phyloP scores from a whole-genome alignment of 2,888 invertebrate genomes.

The Nasonovia ribisnigri region DNA sequence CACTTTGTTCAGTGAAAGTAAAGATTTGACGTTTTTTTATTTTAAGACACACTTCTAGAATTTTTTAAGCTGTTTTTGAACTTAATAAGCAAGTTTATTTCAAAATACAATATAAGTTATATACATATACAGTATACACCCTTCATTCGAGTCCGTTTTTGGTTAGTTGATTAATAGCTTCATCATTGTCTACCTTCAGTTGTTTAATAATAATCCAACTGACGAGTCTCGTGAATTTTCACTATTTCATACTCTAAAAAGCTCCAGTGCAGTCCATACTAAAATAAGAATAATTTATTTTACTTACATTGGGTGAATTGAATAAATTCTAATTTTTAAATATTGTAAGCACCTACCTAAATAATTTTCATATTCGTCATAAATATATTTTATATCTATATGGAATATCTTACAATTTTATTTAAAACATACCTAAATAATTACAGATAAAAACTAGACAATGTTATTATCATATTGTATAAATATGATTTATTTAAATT shows the following conservation, averaged over 20 bases:
- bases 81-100: background rate
- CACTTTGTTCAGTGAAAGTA: background rate
- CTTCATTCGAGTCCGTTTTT: conserved; percentile 38
- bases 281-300: conserved; percentile 45
- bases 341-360: background rate
- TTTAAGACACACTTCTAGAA: background rate
- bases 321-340: background rate
- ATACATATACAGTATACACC: background rate
- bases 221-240: conserved; percentile 33
- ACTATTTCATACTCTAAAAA: background rate
- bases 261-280: background rate
- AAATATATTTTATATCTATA: background rate
- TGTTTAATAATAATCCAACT: conserved; percentile 57
- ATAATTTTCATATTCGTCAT: too few species aligned
- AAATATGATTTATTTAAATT: background rate
- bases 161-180: conserved; percentile 61
- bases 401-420: background rate
- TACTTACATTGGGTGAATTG: background rate
- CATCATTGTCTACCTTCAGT: conserved; percentile 58
- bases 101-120: conserved; percentile 51
- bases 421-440: background rate
- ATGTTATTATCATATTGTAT: background rate
- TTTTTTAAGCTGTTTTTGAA: conserved; percentile 30
- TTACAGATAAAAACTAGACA: background rate
- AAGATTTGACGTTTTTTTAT: background rate